These are phyloP conservation scores for Euglossa dilemma DNA, from an alignment of 1,140 invertebrate genomes.

Conservation along the genomic window DNA sequence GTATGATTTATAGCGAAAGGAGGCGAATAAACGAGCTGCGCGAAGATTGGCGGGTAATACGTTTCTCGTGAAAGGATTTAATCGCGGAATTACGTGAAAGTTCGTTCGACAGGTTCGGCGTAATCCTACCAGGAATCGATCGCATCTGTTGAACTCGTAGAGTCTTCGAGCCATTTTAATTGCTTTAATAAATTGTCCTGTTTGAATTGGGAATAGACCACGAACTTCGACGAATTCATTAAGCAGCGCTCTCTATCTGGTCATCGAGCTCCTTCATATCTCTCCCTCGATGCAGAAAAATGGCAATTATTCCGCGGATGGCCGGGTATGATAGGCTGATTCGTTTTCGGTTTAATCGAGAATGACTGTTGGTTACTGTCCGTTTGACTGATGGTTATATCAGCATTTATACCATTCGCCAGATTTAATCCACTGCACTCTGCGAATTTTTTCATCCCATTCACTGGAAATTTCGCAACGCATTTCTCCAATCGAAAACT, in stretches of 20 bases:
- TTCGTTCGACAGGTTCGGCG: no score
- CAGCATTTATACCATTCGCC: no score
- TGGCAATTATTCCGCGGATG: background rate
- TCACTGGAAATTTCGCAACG: no score
- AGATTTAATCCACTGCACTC: no score
- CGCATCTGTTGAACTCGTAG: conserved; percentile 14
- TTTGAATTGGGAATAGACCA: background rate
- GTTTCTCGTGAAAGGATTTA: background rate
- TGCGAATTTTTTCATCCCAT: no score
- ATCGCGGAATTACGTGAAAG: background rate
- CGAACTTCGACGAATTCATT: background rate
- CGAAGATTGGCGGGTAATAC: background rate
- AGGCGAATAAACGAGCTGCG: background rate
- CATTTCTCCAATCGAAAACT: no score
- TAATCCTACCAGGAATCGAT: background rate
- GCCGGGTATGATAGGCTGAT: background rate
- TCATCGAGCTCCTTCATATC: background rate
- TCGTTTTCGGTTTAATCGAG: background rate
- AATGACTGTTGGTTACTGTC: background rate
- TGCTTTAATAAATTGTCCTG: background rate
- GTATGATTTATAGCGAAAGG: background rate
- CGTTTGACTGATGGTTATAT: no score
- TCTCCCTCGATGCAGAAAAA: background rate
- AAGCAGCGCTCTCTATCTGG: background rate
- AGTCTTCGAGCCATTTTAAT: background rate